phyloP scores from a whole-genome alignment of 2,113 vertebrate species.

The Gallinago paraguaiae region DNA sequence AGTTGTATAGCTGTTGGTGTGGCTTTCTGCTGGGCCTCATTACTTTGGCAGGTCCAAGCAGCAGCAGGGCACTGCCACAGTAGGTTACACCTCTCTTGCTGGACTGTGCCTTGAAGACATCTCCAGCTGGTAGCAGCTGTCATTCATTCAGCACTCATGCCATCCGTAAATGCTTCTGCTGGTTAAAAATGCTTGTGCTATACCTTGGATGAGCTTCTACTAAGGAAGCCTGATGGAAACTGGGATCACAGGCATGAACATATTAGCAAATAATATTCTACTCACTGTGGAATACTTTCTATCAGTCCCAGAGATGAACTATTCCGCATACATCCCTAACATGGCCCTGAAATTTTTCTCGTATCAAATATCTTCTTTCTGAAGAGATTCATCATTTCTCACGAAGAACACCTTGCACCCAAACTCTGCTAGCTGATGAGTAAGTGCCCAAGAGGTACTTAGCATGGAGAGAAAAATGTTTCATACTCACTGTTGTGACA shows the following conservation, averaged over 20 bases:
- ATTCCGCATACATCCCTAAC: background rate
- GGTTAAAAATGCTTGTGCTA: background rate
- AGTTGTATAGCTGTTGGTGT: no score
- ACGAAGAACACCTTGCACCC: background rate
- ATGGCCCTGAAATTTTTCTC: background rate
- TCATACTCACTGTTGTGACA: background rate
- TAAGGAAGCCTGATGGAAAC: background rate
- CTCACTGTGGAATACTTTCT: background rate
- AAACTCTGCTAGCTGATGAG: background rate
- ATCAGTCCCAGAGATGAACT: background rate
- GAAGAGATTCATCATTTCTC: background rate
- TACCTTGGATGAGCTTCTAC: background rate
- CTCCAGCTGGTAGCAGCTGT: background rate
- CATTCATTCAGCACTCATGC: background rate
- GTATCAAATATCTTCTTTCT: background rate
- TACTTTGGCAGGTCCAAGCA: background rate
- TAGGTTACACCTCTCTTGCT: background rate
- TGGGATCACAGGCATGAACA: background rate
- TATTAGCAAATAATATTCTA: background rate
- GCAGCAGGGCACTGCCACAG: background rate
- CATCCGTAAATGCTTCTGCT: background rate
- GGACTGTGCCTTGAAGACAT: background rate
- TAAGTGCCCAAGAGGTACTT: background rate
- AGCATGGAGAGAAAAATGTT: background rate
- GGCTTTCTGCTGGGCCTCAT: background rate